Percentiles rank a stretch among this genome's conserved stretches.
phyloP scores from a whole-genome alignment of 2,888 invertebrate genomes.

The Tenthredo notha region DNA sequence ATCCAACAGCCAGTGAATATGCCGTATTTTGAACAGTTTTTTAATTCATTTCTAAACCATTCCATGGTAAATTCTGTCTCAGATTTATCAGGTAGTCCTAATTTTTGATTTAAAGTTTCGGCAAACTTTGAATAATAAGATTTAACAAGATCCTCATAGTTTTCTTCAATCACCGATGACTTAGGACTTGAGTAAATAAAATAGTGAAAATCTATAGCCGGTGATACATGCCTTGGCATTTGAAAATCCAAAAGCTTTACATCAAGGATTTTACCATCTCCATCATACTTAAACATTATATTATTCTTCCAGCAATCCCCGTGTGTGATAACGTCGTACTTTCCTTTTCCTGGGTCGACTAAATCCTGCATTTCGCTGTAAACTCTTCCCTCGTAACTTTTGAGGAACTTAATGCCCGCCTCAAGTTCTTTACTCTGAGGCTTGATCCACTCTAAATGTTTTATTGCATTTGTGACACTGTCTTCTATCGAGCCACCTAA shows the following conservation, averaged over 20 bases:
- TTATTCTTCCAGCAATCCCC: conserved; percentile 72
- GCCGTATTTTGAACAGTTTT: conserved; percentile 64
- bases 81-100: conserved; percentile 54
- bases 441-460: conserved; percentile 59
- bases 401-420: conserved; percentile 57
- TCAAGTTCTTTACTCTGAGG: conserved; percentile 56
- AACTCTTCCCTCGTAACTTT: conserved; percentile 48
- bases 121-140: conserved; percentile 62
- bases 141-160: conserved; percentile 62
- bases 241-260: conserved; percentile 55
- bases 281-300: conserved; percentile 65
- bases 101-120: conserved; percentile 56
- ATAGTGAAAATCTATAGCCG: conserved; percentile 69
- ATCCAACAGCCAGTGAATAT: conserved; percentile 65
- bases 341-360: conserved; percentile 55
- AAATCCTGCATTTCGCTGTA: conserved; percentile 58
- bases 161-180: conserved; percentile 61
- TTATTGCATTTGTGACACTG: conserved; percentile 58
- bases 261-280: conserved; percentile 56
- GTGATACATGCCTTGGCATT: conserved; percentile 64
- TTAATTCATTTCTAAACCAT: conserved; percentile 65
- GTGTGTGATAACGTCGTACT: conserved; percentile 67
- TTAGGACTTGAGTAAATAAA: conserved; percentile 68
- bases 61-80: conserved; percentile 59
- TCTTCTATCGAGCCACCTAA: conserved; percentile 60